Evolutionary conservation across 2,888 invertebrate species (phyloP).

Genomic region (Resseliella maxima): DNA sequence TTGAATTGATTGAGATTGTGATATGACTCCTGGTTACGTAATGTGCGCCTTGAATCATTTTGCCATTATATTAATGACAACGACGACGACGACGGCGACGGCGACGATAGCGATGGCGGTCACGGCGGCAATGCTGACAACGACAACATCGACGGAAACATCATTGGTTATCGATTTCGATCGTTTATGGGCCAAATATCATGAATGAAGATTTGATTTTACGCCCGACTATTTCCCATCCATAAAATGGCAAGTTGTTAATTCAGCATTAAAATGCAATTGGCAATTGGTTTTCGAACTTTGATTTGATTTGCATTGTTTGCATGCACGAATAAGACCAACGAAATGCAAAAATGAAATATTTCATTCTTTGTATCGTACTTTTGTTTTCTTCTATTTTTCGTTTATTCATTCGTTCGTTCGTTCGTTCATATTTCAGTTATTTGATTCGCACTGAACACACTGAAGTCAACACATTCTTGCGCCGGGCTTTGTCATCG

Average conservation of each 20-base stretch:
- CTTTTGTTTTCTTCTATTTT: too few relatives aligned
- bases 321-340: not conserved
- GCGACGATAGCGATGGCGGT: not conserved
- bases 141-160: not conserved
- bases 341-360: too few relatives aligned
- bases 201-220: not conserved
- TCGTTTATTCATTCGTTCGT: too few relatives aligned
- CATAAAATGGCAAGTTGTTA: not conserved
- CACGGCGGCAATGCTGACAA: not conserved
- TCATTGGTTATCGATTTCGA: not conserved
- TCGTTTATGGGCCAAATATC: not conserved
- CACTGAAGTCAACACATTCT: slow-evolving; percentile 12
- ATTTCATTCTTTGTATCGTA: too few relatives aligned
- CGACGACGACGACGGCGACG: not conserved
- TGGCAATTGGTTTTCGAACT: not conserved
- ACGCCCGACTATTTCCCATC: not conserved
- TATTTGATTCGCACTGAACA: too few relatives aligned
- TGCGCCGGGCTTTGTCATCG: not conserved
- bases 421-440: too few relatives aligned
- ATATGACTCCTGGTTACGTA: not conserved
- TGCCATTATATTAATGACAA: not conserved
- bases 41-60: not conserved
- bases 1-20: not conserved
- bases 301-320: not conserved
- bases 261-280: slow-evolving; percentile 40